Evolutionary conservation across 2,888 invertebrate genomes (phyloP).

Genomic region (Acleris holmiana): DNA sequence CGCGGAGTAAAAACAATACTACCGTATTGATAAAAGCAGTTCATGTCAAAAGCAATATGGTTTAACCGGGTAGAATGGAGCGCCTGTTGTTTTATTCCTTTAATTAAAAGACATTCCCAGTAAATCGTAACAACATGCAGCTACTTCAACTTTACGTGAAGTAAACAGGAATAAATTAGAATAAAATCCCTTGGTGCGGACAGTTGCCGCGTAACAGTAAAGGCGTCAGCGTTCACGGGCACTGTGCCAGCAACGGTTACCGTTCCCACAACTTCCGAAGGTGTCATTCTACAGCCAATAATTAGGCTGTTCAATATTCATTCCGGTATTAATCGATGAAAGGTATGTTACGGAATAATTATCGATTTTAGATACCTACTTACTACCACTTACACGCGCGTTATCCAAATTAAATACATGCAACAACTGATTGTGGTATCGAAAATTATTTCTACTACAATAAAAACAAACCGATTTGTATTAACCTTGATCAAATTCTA

Average conservation of each 20-base stretch:
- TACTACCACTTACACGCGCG: not conserved
- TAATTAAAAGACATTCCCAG: not conserved
- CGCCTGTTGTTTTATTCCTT: not conserved
- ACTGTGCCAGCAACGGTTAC: slow-evolving; percentile 69
- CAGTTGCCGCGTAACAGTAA: slow-evolving; percentile 51
- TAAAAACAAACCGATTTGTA: slow-evolving; percentile 1
- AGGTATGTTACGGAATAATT: not conserved
- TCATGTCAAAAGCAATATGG: too few relatives aligned
- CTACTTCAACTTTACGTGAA: slow-evolving; percentile 10
- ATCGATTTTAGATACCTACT: not conserved
- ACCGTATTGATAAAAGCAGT: too few relatives aligned
- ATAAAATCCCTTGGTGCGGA: slow-evolving; percentile 22
- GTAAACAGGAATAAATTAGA: slow-evolving; percentile 27
- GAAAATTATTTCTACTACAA: not conserved
- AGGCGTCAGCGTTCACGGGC: slow-evolving; percentile 64
- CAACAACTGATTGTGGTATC: too few relatives aligned
- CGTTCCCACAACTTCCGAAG: slow-evolving; percentile 58
- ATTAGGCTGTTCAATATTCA: slow-evolving; percentile 21
- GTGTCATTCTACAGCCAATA: slow-evolving; percentile 24
- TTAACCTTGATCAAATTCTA: not conserved
- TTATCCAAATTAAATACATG: too few relatives aligned
- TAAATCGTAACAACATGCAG: not conserved
- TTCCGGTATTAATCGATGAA: slow-evolving; percentile 6
- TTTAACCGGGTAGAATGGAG: too few relatives aligned
- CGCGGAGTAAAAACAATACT: too few relatives aligned